A percentile compares a stretch with the other conserved stretches of the same genome.
phyloP scores from a whole-genome alignment of 2,113 vertebrate genomes.

The Myodes glareolus region DNA sequence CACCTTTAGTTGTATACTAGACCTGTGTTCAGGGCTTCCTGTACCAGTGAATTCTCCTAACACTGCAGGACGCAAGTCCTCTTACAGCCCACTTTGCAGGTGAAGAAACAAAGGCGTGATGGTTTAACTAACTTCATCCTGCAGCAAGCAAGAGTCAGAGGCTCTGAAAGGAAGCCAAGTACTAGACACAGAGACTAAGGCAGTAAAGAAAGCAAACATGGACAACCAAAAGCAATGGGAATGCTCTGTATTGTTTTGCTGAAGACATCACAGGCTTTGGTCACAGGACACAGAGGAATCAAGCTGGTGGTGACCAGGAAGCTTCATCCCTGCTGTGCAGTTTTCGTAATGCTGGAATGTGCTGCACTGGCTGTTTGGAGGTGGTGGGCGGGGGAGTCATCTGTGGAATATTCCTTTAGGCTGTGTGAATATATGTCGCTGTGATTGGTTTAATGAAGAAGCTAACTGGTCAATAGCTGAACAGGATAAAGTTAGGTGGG shows the following conservation, averaged over 20 bases:
- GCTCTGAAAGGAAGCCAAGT: background rate
- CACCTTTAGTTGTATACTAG: background rate
- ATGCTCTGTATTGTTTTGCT: background rate
- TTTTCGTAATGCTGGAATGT: background rate
- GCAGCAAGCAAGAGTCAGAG: background rate
- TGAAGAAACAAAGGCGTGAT: background rate
- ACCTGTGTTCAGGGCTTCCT: background rate
- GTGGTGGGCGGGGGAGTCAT: background rate
- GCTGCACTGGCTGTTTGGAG: background rate
- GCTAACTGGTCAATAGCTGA: no score
- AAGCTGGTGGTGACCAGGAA: background rate
- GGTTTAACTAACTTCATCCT: background rate
- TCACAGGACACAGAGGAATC: background rate
- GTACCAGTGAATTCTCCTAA: background rate
- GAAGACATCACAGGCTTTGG: background rate
- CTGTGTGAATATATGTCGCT: no score
- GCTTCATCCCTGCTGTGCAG: background rate
- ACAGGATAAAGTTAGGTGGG: no score
- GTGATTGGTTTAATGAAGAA: no score
- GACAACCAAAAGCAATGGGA: background rate
- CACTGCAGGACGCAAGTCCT: background rate
- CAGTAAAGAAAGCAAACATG: background rate
- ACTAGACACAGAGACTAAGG: no score
- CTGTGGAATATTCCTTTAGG: no score
- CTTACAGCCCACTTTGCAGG: background rate